Conservation (phyloP, 2,888 invertebrate genomes). For the Stenodera caucasica region DNA sequence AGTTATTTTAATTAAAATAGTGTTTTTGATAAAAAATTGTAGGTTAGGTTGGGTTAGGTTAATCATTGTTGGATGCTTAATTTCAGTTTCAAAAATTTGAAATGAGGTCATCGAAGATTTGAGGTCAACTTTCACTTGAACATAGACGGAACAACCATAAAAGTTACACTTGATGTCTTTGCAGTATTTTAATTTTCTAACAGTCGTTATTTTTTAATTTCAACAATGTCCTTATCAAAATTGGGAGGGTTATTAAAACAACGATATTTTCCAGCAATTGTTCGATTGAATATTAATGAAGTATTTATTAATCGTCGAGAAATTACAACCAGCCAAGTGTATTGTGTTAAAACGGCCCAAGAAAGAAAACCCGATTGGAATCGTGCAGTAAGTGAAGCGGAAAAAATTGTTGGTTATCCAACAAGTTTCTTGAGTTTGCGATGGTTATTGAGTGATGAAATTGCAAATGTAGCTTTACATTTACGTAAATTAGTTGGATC, state of each 20-base stretch:
- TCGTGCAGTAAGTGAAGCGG: slow-evolving; percentile 76
- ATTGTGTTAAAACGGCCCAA: slow-evolving; percentile 19
- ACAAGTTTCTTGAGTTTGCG: slow-evolving; percentile 90
- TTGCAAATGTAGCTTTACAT: slow-evolving; percentile 90
- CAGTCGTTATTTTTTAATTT: neutral
- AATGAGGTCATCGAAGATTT: slow-evolving; percentile 20
- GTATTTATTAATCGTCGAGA: neutral
- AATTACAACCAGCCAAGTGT: slow-evolving; percentile 10
- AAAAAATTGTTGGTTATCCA: slow-evolving; percentile 95
- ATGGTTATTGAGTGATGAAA: slow-evolving; percentile 93
- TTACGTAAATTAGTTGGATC: slow-evolving; percentile 89
- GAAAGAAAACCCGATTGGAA: slow-evolving; percentile 30
- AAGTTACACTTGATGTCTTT: neutral
- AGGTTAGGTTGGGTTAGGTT: neutral
- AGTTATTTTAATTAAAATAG: too few relatives aligned
- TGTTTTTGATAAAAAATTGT: neutral
- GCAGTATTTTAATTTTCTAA: neutral
- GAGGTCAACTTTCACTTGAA: slow-evolving; percentile 26
- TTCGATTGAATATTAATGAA: slow-evolving; percentile 4
- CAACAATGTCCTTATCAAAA: slow-evolving; percentile 23
- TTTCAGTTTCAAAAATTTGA: neutral
- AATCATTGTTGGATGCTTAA: neutral
- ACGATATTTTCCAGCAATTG: slow-evolving; percentile 9
- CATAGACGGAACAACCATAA: slow-evolving; percentile 7
- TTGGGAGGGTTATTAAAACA: slow-evolving; percentile 9